These are phyloP conservation scores for Carterocephalus palaemon DNA, from an alignment of 2,888 invertebrate genomes.

Conservation along the genomic window DNA sequence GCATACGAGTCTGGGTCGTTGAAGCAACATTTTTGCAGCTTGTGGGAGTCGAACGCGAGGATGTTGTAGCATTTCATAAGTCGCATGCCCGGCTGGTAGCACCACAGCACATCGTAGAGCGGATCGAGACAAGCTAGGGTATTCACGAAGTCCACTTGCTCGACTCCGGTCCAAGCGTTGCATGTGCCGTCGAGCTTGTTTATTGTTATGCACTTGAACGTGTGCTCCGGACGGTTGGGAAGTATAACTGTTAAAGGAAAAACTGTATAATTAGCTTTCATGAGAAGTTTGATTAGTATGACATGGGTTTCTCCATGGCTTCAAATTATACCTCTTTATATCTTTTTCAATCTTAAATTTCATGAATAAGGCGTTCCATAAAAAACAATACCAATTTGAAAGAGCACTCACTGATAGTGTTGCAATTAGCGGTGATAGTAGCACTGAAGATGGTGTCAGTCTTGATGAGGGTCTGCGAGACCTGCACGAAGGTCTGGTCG, in stretches of 20 bases:
- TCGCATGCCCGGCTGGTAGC: slow-evolving; percentile 84
- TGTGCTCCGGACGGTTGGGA: slow-evolving; percentile 88
- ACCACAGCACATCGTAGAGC: slow-evolving; percentile 95
- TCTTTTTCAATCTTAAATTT: no score
- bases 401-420: slow-evolving; percentile 83
- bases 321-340: no score
- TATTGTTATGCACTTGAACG: slow-evolving; percentile 93
- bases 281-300: no score
- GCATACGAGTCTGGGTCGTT: slow-evolving; percentile 47
- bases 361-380: no score
- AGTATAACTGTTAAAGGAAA: slow-evolving; percentile 82
- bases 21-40: slow-evolving; percentile 61
- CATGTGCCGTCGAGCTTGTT: slow-evolving; percentile 94
- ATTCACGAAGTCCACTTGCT: slow-evolving; percentile 91
- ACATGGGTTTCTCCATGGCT: no score
- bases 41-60: slow-evolving; percentile 84
- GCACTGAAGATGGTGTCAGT: slow-evolving; percentile 92
- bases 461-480: slow-evolving; percentile 95
- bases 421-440: slow-evolving; percentile 92
- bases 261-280: no score
- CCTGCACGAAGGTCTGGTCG: slow-evolving; percentile 95
- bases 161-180: slow-evolving; percentile 87
- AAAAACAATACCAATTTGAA: no score
- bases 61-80: slow-evolving; percentile 89
- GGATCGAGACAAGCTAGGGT: slow-evolving; percentile 93